Conservation (phyloP, 2,113 vertebrate species). For the Artemisiospiza belli region DNA sequence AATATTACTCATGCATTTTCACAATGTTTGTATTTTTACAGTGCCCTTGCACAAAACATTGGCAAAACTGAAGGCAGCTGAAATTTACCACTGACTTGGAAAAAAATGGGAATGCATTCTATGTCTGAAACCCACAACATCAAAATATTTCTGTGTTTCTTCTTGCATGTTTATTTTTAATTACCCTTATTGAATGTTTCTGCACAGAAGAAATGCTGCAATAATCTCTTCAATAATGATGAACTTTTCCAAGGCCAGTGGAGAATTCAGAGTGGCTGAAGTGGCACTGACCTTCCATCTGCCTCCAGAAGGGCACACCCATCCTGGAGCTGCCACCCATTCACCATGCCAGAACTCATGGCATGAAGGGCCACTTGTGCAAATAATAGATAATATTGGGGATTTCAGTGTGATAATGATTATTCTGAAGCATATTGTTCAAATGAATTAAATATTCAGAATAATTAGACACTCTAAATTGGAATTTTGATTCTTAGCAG, state of each 20-base stretch:
- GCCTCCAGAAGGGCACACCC: conserved; percentile 12
- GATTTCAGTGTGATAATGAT: conserved; percentile 36
- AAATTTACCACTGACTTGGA: not conserved
- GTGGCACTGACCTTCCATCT: conserved; percentile 15
- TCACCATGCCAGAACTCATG: not conserved
- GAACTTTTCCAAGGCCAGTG: not conserved
- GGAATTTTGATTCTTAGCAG: not conserved
- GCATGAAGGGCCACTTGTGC: conserved; percentile 13
- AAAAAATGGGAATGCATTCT: not conserved
- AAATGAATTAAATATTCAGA: conserved; percentile 37
- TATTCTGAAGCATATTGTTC: conserved; percentile 40
- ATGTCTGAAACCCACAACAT: not conserved
- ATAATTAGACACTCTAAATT: not conserved
- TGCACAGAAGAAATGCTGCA: not conserved
- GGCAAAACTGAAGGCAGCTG: not conserved
- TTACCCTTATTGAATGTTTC: not conserved
- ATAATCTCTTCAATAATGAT: not conserved
- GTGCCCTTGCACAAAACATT: not conserved
- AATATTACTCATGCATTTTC: not conserved
- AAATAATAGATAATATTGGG: conserved; percentile 53
- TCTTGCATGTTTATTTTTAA: not conserved
- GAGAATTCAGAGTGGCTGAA: not conserved
- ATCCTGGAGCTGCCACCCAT: conserved; percentile 27
- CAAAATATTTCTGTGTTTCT: not conserved
- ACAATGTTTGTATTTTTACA: not conserved